Evolutionary conservation across 2,888 invertebrate species (phyloP).

Genomic region (Drosophila cracens): DNA sequence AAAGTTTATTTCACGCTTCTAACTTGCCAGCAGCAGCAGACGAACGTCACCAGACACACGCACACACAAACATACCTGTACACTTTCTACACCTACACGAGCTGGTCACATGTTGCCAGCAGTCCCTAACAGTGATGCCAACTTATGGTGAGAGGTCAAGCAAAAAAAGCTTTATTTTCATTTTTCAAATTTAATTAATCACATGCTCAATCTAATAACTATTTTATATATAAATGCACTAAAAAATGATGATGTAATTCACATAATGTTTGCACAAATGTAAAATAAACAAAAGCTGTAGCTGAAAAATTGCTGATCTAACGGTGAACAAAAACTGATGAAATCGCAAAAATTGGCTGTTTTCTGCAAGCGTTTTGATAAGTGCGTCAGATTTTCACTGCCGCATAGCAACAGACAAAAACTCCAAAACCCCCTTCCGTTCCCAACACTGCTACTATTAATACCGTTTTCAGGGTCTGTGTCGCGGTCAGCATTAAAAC

Average conservation of each 20-base stretch:
- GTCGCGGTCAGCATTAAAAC: slow-evolving; percentile 52
- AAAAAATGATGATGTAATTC: not conserved
- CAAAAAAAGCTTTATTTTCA: not conserved
- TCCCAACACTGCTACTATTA: not conserved
- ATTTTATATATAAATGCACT: not conserved
- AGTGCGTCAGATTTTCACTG: slow-evolving; percentile 53
- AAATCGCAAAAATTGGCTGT: not conserved
- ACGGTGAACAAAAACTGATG: not conserved
- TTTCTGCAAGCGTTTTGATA: not conserved
- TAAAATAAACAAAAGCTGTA: not conserved
- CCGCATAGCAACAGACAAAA: slow-evolving; percentile 63
- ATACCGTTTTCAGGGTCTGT: slow-evolving; percentile 50
- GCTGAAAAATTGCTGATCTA: not conserved
- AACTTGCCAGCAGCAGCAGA: slow-evolving; percentile 23
- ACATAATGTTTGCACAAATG: not conserved
- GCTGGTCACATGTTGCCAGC: slow-evolving; percentile 65
- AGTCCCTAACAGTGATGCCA: slow-evolving; percentile 19
- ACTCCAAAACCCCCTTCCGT: not conserved
- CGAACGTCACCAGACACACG: slow-evolving; percentile 61
- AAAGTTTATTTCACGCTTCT: slow-evolving; percentile 42
- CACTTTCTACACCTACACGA: slow-evolving; percentile 10
- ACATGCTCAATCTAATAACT: not conserved
- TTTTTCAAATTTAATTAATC: not conserved
- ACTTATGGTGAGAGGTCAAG: not conserved
- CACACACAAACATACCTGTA: slow-evolving; percentile 16